phyloP scores from a whole-genome alignment of 2,113 vertebrate species.

The Orientallactaga bullata region DNA sequence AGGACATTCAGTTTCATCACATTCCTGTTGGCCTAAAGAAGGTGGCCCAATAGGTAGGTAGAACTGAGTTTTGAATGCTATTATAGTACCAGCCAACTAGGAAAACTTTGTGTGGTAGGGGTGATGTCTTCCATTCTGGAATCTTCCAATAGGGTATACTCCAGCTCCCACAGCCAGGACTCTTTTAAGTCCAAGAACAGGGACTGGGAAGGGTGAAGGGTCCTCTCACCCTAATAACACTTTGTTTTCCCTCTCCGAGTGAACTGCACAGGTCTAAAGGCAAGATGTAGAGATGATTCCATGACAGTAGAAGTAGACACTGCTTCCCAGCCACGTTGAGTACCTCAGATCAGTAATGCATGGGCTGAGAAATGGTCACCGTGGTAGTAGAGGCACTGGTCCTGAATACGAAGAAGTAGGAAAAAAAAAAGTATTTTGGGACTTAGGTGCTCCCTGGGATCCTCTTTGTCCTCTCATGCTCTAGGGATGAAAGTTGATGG shows the following conservation, averaged over 20 bases:
- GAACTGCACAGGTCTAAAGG: neutral
- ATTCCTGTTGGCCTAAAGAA: too few species aligned
- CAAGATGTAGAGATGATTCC: neutral
- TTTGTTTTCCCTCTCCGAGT: neutral
- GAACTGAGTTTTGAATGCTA: neutral
- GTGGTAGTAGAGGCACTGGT: neutral
- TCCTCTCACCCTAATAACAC: neutral
- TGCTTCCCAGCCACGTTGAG: neutral
- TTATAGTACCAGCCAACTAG: too few species aligned
- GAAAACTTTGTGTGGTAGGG: neutral
- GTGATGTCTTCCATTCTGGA: too few species aligned
- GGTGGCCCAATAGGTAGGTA: neutral
- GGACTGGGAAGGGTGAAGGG: neutral
- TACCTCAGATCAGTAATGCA: neutral
- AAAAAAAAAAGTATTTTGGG: neutral
- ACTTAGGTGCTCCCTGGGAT: neutral
- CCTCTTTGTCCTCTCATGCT: neutral
- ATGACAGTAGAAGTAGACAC: neutral
- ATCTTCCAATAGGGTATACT: rapidly evolving
- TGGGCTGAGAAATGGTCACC: too few species aligned
- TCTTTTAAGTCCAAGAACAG: neutral
- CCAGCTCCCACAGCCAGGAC: neutral
- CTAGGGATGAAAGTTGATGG: too few species aligned
- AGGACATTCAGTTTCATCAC: too few species aligned
- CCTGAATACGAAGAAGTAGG: too few species aligned